Percentiles rank a stretch among this genome's conserved stretches.
phyloP scores from a whole-genome alignment of 2,888 invertebrate species.

The Nemurella pictetii region DNA sequence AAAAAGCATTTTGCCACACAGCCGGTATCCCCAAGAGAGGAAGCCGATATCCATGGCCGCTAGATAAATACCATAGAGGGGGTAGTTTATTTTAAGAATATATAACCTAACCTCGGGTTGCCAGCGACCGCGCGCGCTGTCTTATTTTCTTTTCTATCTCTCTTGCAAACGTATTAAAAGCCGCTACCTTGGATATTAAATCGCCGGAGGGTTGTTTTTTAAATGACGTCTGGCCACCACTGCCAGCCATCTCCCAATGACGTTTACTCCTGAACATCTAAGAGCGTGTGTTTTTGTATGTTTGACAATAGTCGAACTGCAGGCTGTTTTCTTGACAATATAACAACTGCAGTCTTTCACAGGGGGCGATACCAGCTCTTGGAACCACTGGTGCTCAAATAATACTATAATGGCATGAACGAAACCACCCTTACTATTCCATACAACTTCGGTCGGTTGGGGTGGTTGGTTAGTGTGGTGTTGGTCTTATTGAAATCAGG shows the following conservation, averaged over 20 bases:
- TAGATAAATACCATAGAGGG: neutral
- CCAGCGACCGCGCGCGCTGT: neutral
- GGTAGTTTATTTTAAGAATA: conserved; percentile 19
- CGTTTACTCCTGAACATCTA: conserved; percentile 10
- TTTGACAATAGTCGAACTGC: conserved; percentile 14
- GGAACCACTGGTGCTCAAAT: conserved; percentile 18
- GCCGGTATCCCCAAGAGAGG: neutral
- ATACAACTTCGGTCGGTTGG: neutral
- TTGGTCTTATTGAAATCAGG: neutral
- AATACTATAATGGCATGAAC: conserved; percentile 21
- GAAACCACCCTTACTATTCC: conserved; percentile 17
- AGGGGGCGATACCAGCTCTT: conserved; percentile 7
- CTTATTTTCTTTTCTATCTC: neutral
- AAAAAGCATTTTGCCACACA: neutral
- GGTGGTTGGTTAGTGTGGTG: neutral
- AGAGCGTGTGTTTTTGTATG: conserved; percentile 5
- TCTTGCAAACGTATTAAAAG: neutral
- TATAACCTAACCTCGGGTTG: neutral
- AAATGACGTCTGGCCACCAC: conserved; percentile 9
- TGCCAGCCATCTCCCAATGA: neutral
- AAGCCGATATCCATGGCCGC: neutral
- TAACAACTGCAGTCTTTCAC: neutral
- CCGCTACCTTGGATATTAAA: neutral
- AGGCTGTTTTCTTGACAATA: conserved; percentile 22
- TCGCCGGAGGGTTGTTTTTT: conserved; percentile 11